Evolutionary conservation across 2,113 vertebrate genomes (phyloP).

Genomic region (Ammospiza nelsoni): DNA sequence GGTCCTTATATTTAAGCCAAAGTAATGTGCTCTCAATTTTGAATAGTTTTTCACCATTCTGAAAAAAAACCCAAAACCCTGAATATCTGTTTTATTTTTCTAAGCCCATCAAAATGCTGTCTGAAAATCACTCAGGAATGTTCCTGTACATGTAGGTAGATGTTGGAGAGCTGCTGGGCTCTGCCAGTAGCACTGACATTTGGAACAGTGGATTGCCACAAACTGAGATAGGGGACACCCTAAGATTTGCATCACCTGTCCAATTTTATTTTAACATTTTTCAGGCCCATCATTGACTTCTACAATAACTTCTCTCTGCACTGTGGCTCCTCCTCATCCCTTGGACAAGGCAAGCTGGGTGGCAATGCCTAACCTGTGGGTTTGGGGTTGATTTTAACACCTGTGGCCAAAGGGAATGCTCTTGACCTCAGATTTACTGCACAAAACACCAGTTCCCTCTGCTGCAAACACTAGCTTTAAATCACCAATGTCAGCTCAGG

Average conservation of each 20-base stretch:
- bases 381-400: not conserved
- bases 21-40: not conserved
- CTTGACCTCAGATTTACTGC: not conserved
- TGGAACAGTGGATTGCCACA: not conserved
- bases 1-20: not conserved
- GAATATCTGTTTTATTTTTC: not conserved
- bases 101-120: not conserved
- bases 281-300: not conserved
- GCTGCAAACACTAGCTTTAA: not conserved
- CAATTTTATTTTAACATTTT: not conserved
- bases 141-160: not conserved
- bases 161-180: not conserved
- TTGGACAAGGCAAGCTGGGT: not conserved
- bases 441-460: not conserved
- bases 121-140: not conserved
- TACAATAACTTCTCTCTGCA: not conserved
- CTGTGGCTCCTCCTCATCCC: not conserved
- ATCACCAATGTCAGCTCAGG: not conserved
- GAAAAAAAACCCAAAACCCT: too few species aligned
- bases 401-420: not conserved
- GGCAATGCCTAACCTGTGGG: accelerated
- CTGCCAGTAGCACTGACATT: not conserved
- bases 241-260: not conserved
- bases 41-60: not conserved
- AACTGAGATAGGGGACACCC: not conserved